These are phyloP conservation scores for Agelastica alni DNA, from an alignment of 2,888 invertebrate species.

Conservation along the genomic window DNA sequence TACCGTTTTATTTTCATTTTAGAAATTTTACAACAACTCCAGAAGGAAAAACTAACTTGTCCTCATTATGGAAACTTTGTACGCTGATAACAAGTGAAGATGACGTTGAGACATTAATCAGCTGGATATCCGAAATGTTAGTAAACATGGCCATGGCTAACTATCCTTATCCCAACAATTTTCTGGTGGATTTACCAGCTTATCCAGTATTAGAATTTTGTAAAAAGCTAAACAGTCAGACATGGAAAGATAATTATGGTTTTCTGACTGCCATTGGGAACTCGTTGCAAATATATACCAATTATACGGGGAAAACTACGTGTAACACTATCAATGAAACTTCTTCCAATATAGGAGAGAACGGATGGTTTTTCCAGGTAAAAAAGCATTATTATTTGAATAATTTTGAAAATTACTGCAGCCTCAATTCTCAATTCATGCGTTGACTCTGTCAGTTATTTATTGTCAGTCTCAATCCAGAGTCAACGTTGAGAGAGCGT, in stretches of 20 bases:
- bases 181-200: constrained; percentile 81
- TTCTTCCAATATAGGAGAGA: constrained; percentile 66
- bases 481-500: too few species aligned
- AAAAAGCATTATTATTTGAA: neutral
- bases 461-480: too few species aligned
- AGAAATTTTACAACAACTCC: constrained; percentile 55
- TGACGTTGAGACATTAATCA: constrained; percentile 64
- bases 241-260: constrained; percentile 43
- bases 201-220: constrained; percentile 77
- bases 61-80: constrained; percentile 77
- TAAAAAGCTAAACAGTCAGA: constrained; percentile 55
- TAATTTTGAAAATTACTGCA: too few species aligned
- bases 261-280: constrained; percentile 67
- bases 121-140: constrained; percentile 75
- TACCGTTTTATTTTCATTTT: constrained; percentile 4
- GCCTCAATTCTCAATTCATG: too few species aligned
- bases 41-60: constrained; percentile 72
- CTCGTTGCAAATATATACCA: constrained; percentile 77
- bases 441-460: too few species aligned
- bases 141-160: constrained; percentile 90
- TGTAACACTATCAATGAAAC: constrained; percentile 69
- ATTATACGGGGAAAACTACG: constrained; percentile 73
- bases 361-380: constrained; percentile 85
- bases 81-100: constrained; percentile 64
- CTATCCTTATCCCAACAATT: constrained; percentile 88